Conservation (phyloP, 92 coral and sea anemone species). For the Nematostella vectensis region DNA sequence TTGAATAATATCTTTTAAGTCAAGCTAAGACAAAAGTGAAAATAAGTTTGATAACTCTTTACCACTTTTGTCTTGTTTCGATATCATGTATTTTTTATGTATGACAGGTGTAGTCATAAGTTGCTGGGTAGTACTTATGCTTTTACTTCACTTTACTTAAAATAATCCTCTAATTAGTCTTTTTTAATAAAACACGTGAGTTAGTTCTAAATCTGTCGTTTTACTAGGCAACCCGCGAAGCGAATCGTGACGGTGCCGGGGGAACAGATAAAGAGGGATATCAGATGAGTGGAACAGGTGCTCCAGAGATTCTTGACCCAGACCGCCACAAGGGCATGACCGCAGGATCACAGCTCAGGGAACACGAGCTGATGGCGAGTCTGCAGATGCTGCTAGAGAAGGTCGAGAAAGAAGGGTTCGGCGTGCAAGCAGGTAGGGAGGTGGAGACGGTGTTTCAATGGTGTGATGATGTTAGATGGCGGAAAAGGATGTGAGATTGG, state of each 20-base stretch:
- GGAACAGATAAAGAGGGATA: conserved; percentile 23
- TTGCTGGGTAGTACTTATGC: no score
- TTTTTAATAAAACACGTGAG: no score
- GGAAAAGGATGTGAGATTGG: background rate
- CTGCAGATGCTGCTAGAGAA: conserved; percentile 73
- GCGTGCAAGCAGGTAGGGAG: conserved; percentile 35
- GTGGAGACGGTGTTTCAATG: background rate
- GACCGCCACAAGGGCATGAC: conserved; percentile 67
- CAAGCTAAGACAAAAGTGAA: no score
- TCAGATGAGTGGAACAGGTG: conserved; percentile 6
- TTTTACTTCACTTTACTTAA: no score
- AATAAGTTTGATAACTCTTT: no score
- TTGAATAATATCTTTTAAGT: no score
- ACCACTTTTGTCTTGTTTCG: no score
- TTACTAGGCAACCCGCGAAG: conserved; percentile 33
- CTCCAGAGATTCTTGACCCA: background rate
- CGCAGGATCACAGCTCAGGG: conserved; percentile 76
- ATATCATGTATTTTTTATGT: no score
- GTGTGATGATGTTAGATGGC: background rate
- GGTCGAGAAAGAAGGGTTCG: conserved; percentile 80
- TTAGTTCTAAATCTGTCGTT: no score
- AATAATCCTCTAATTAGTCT: no score
- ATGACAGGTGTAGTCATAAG: no score
- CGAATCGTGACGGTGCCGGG: conserved; percentile 10
- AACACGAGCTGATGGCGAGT: conserved; percentile 85